Evolutionary conservation across 2,113 vertebrate species (phyloP).

Genomic region (Gymnogyps californianus): DNA sequence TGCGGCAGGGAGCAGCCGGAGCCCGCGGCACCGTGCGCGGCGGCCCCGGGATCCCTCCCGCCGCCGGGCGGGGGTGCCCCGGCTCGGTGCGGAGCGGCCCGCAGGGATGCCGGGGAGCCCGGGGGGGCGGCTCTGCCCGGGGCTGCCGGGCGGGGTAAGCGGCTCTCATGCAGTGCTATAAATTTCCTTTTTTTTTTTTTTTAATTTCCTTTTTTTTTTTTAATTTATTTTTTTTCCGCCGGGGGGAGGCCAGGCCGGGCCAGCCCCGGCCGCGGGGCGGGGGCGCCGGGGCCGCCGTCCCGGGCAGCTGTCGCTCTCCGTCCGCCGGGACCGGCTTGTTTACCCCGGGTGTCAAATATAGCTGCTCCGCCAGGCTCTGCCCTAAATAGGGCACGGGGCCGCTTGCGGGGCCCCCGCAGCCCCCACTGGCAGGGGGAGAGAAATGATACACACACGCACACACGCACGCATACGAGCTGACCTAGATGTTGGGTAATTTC

Average conservation of each 20-base stretch:
- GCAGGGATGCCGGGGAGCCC: neutral
- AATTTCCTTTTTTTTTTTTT: neutral
- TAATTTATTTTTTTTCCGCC: neutral
- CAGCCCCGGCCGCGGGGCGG: neutral
- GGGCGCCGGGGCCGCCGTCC: conserved; percentile 61
- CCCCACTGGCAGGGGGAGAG: neutral
- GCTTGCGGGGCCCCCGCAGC: neutral
- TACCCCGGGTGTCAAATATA: conserved; percentile 85
- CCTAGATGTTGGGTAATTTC: neutral
- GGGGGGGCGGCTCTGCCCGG: neutral
- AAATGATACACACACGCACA: neutral
- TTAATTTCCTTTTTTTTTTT: neutral
- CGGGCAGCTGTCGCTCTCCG: conserved; percentile 85
- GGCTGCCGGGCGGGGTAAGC: neutral
- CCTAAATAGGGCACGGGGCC: conserved; percentile 79
- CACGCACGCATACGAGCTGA: neutral
- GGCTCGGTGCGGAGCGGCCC: neutral
- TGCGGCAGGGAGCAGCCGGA: neutral
- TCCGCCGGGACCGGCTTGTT: conserved; percentile 82
- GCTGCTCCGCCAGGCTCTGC: conserved; percentile 77
- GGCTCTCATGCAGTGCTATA: conserved; percentile 68
- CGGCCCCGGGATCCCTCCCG: neutral
- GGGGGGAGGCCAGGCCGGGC: neutral
- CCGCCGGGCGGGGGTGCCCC: neutral
- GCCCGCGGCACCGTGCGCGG: too few species aligned